Base-by-base conservation (phyloP, 1,140 invertebrate genomes). In the Episyrphus balteatus region DNA sequence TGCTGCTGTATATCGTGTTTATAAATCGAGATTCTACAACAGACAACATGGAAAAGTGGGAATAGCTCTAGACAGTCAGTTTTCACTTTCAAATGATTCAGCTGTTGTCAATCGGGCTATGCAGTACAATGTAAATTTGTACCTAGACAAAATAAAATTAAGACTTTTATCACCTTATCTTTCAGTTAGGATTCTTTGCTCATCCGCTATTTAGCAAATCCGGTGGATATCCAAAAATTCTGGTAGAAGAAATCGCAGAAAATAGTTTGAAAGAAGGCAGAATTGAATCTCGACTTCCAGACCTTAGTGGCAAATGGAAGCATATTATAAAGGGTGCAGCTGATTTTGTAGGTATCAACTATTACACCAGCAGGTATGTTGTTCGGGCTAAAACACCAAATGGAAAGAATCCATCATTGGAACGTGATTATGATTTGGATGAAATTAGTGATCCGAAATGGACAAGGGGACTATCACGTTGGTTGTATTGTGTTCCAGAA, bases 191-290 rank as follows among this genome's bases (percentile, higher is more conserved):
- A 11, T 82, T 79, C 80, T 75, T 74, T 44, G 72, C 75, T 0
- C 63, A 83, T 57, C 78, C 79, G n/a, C 75, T 83, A 46, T 77
- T 76, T 62, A 73, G 73, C 0, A 43, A 59, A 44, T 50, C 63
- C 0, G 81, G 82, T 0, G 77, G 82, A 56, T 84, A 83, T 61
- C 79, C 82, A 1, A 49, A 57, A 17, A 46, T 76, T 0, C 78
- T 84, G 75, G 71, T 75, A 43, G 55, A 65, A 12, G 58, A 69
- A 33, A 67, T 82, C 43, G 73, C 59, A 56, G 49, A 36, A 19
- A 79, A 75, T 44, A 82, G 77, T 56, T 61, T 51, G 26, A 52
- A 57, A 5, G 74, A 82, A 55, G 71, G 75, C 2, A 73, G 68
- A 40, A 34, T 55, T 0, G 63, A 57, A 33, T 77, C 77, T 1